phyloP scores from a whole-genome alignment of 2,113 vertebrate species.

The Trachemys scripta region DNA sequence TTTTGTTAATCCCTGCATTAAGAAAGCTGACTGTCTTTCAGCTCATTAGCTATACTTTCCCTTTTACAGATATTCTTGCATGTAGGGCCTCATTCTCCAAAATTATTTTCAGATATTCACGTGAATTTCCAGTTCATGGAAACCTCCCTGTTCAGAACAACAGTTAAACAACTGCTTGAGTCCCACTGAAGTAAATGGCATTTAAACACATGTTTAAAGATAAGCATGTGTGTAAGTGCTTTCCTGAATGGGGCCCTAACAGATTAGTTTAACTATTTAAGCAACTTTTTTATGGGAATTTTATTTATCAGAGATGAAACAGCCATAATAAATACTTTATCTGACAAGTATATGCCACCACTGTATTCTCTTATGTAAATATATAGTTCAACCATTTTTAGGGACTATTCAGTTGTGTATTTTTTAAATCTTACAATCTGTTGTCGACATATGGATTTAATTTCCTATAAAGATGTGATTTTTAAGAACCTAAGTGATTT shows the following conservation, averaged over 20 bases:
- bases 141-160: background rate
- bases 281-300: background rate
- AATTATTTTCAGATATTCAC: background rate
- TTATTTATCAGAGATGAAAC: background rate
- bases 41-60: background rate
- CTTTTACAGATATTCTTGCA: conserved; percentile 18
- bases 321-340: background rate
- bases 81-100: conserved; percentile 23
- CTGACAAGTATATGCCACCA: background rate
- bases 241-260: background rate
- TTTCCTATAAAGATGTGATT: background rate
- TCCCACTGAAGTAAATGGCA: background rate
- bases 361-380: background rate
- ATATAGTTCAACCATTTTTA: background rate
- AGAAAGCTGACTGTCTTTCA: conserved; percentile 21
- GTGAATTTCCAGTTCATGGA: background rate
- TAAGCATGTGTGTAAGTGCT: background rate
- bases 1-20: conserved; percentile 23
- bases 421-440: background rate
- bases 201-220: background rate
- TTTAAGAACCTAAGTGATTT: background rate
- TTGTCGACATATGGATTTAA: background rate
- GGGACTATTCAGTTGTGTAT: background rate
- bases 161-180: background rate
- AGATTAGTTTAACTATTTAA: background rate